A percentile compares a stretch with the other conserved stretches of the same genome.
These are phyloP conservation scores for Lasioglossum pauxillum DNA, from an alignment of 2,888 invertebrate genomes.

Conservation along the genomic window DNA sequence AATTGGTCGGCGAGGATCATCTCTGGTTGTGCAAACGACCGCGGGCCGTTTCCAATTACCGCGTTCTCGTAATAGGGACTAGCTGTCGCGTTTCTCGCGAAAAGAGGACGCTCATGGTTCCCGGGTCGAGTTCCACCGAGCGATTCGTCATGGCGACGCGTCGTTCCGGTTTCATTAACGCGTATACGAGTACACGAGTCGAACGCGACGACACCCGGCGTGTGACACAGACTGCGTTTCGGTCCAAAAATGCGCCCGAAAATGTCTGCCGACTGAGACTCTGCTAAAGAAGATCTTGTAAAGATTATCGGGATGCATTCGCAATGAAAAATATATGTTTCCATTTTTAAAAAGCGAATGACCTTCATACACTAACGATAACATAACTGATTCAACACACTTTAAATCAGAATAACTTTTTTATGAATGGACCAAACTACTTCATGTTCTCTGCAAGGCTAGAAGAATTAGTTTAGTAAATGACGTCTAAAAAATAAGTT, in stretches of 20 bases:
- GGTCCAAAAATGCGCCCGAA: background rate
- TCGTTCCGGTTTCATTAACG: slow-evolving; percentile 41
- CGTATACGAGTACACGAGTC: background rate
- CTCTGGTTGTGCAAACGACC: background rate
- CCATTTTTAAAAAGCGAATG: too few relatives aligned
- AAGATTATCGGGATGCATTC: too few relatives aligned
- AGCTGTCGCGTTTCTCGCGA: background rate
- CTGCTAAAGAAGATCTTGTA: too few relatives aligned
- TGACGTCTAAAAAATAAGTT: too few relatives aligned
- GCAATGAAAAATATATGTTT: too few relatives aligned
- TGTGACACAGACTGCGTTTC: background rate
- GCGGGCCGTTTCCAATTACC: background rate
- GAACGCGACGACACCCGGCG: background rate
- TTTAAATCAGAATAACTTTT: too few relatives aligned
- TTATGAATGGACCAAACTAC: too few relatives aligned
- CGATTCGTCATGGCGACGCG: slow-evolving; percentile 1
- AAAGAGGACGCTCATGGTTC: background rate
- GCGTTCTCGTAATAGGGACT: background rate
- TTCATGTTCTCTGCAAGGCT: too few relatives aligned
- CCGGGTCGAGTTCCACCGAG: background rate
- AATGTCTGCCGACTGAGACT: too few relatives aligned
- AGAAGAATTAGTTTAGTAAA: too few relatives aligned
- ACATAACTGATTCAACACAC: too few relatives aligned
- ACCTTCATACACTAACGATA: too few relatives aligned
- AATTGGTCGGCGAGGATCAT: background rate